These are phyloP conservation scores for Tylochromis polylepis DNA, from an alignment of 2,113 vertebrate genomes.

Conservation along the genomic window DNA sequence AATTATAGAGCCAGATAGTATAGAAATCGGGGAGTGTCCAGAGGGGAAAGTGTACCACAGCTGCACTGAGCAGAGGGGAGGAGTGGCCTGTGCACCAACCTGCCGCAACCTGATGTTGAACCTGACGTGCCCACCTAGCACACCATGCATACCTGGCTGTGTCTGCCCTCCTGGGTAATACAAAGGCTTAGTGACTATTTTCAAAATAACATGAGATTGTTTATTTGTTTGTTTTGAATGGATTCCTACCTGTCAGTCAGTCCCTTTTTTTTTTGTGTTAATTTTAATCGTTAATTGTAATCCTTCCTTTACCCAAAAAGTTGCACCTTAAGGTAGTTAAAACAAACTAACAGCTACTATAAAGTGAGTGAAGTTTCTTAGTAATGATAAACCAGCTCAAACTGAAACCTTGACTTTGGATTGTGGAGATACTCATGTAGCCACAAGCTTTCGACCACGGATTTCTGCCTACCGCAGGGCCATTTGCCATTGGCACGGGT, in stretches of 20 bases:
- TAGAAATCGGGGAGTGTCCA: constrained; percentile 79
- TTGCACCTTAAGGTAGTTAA: neutral
- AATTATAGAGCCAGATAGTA: constrained; percentile 69
- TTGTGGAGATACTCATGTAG: neutral
- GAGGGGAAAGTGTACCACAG: constrained; percentile 92
- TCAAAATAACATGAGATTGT: neutral
- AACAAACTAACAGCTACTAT: too few relatives aligned
- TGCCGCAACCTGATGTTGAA: constrained; percentile 97
- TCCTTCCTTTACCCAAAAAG: neutral
- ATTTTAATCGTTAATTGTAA: neutral
- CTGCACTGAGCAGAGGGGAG: constrained; percentile 85
- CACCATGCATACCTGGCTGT: constrained; percentile 91
- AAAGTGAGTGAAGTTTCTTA: neutral
- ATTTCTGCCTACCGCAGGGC: neutral
- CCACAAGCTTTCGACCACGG: too few relatives aligned
- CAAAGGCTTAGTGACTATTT: neutral
- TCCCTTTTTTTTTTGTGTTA: neutral
- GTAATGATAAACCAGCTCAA: neutral
- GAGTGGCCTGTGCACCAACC: constrained; percentile 86
- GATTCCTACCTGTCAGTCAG: neutral
- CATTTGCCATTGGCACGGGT: neutral
- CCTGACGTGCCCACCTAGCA: constrained; percentile 89
- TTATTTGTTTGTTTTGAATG: neutral
- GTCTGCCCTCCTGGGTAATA: constrained; percentile 88
- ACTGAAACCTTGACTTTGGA: neutral